A percentile compares a stretch with the other conserved stretches of the same genome.
phyloP scores from a whole-genome alignment of 2,888 invertebrate species.

The Carabus problematicus region DNA sequence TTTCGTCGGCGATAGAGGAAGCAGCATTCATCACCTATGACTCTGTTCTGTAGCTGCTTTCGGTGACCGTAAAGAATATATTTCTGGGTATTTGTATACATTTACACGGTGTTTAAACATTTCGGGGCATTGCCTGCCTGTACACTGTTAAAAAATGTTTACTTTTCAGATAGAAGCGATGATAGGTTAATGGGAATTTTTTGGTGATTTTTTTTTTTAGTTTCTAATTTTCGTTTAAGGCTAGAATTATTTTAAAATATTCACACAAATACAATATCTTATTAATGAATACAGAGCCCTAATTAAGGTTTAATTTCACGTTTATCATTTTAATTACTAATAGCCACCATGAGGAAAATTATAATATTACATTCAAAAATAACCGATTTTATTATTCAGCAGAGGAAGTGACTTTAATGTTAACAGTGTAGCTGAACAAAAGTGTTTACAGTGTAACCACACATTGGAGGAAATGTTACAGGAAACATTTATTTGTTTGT shows the following conservation, averaged over 20 bases:
- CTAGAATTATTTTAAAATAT: no score
- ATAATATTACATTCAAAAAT: no score
- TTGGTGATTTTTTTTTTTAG: neutral
- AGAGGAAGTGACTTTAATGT: constrained; percentile 2
- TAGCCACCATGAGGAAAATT: no score
- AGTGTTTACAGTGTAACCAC: no score
- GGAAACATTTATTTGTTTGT: constrained; percentile 30
- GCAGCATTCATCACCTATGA: constrained; percentile 34
- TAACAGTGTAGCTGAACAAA: constrained; percentile 19
- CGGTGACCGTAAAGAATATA: constrained; percentile 20
- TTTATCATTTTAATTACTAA: no score
- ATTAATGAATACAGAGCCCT: no score
- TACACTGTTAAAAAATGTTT: constrained; percentile 40
- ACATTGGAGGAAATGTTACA: neutral
- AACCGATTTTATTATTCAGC: no score
- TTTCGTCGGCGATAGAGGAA: constrained; percentile 24
- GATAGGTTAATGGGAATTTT: constrained; percentile 27
- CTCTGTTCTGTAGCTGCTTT: neutral
- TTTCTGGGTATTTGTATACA: constrained; percentile 41
- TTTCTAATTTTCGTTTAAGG: neutral
- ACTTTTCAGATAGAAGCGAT: constrained; percentile 21
- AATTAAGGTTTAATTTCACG: no score
- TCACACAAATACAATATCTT: no score
- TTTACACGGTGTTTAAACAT: constrained; percentile 40
- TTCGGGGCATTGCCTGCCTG: constrained; percentile 5